Conservation (phyloP, 2,888 invertebrate species). For the Aphidius colemani region DNA sequence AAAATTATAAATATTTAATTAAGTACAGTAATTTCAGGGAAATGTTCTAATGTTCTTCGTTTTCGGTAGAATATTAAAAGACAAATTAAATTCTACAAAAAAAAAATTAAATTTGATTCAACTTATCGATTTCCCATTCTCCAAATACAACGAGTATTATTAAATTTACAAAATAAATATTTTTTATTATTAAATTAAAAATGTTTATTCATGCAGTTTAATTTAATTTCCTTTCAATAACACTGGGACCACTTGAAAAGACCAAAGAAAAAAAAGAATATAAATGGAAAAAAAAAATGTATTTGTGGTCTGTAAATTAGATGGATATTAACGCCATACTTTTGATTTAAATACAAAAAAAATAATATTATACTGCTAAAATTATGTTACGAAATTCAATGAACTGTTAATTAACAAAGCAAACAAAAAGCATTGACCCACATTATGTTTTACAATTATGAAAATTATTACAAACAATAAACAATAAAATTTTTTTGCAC, state of each 20-base stretch:
- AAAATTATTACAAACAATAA: too few species aligned
- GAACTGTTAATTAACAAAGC: slow-evolving; percentile 3
- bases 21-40: background rate
- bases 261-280: too few species aligned
- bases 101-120: too few species aligned
- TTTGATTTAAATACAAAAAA: too few species aligned
- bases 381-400: background rate
- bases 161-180: too few species aligned
- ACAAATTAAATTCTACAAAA: too few species aligned
- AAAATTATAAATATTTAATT: background rate
- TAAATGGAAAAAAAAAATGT: slow-evolving; percentile 1
- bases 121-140: background rate
- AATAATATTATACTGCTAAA: too few species aligned
- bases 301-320: slow-evolving; percentile 3
- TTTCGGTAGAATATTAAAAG: background rate
- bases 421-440: background rate
- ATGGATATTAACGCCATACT: slow-evolving; percentile 1
- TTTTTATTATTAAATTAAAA: too few species aligned
- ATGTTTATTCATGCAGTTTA: background rate
- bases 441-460: too few species aligned
- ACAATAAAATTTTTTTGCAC: too few species aligned
- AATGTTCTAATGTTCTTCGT: background rate
- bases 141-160: too few species aligned
- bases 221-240: background rate
- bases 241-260: slow-evolving; percentile 17